Evolutionary conservation across 2,797 vertebrate species (phyloP).

Genomic region (Eulemur coronatus): DNA sequence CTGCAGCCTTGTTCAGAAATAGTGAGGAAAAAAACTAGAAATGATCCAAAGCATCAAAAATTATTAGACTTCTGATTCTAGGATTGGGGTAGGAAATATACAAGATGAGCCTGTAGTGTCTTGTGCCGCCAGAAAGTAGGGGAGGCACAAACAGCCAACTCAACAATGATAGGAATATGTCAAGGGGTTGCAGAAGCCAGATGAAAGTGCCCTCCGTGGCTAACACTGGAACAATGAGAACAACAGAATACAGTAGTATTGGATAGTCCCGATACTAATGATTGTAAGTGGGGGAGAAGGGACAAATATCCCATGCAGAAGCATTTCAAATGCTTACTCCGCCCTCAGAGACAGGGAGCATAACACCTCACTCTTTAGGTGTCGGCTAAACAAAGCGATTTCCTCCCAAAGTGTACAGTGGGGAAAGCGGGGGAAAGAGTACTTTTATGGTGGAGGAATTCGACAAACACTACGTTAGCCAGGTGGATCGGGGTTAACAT

Average conservation of each 20-base stretch:
- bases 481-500: not conserved
- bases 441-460: not conserved
- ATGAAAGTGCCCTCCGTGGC: not conserved
- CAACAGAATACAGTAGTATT: not conserved
- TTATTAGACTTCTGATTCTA: not conserved
- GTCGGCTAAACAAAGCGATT: not conserved
- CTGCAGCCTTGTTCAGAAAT: conserved; percentile 19
- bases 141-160: not conserved
- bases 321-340: not conserved
- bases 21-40: not conserved
- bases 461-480: not conserved
- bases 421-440: not conserved
- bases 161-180: not conserved
- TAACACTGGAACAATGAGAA: not conserved
- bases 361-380: not conserved
- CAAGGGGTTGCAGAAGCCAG: not conserved
- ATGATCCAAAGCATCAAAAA: not conserved
- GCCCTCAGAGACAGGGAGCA: not conserved
- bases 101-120: not conserved
- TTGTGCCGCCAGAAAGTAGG: not conserved
- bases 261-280: not conserved
- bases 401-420: not conserved
- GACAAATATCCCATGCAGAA: not conserved
- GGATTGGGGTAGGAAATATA: not conserved
- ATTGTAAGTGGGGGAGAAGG: not conserved